phyloP scores from a whole-genome alignment of 1,140 invertebrate genomes.

The Caenorhabditis remanei region DNA sequence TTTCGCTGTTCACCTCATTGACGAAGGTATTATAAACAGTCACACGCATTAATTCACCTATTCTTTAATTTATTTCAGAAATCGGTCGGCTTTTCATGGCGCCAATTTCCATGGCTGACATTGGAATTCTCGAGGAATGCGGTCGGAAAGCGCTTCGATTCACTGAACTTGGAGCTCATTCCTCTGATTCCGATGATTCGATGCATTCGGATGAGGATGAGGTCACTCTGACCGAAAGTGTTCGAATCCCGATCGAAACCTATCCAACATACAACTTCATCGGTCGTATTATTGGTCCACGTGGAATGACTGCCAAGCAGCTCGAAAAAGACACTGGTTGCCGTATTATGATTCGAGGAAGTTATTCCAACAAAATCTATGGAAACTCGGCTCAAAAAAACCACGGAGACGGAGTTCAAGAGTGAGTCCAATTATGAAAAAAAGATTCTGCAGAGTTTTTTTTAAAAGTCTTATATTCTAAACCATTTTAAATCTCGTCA shows the following conservation, averaged over 20 bases:
- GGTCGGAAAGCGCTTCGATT: constrained; percentile 12
- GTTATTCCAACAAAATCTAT: constrained; percentile 85
- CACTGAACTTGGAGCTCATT: background rate
- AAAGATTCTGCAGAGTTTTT: background rate
- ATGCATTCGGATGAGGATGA: constrained; percentile 42
- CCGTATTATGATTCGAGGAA: constrained; percentile 99
- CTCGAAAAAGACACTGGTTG: constrained; percentile 99
- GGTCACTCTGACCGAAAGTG: constrained; percentile 28
- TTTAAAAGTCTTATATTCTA: background rate
- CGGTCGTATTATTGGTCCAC: constrained; percentile 96
- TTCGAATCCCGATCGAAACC: constrained; percentile 18
- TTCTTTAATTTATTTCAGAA: background rate
- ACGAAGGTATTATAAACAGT: constrained; percentile 5
- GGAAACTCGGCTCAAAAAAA: constrained; percentile 3
- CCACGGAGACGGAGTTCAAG: constrained; percentile 13
- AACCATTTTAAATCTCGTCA: background rate
- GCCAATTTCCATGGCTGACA: constrained; percentile 20
- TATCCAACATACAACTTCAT: constrained; percentile 91
- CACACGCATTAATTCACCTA: background rate
- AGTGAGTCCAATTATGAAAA: background rate
- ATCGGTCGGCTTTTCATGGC: constrained; percentile 42
- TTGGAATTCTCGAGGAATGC: constrained; percentile 39
- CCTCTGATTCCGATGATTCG: constrained; percentile 29
- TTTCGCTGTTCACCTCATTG: constrained; percentile 37
- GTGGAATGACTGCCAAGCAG: constrained; percentile 99